These are phyloP conservation scores for Pseudorectes ferrugineus DNA, from an alignment of 2,113 vertebrate genomes.

Conservation along the genomic window DNA sequence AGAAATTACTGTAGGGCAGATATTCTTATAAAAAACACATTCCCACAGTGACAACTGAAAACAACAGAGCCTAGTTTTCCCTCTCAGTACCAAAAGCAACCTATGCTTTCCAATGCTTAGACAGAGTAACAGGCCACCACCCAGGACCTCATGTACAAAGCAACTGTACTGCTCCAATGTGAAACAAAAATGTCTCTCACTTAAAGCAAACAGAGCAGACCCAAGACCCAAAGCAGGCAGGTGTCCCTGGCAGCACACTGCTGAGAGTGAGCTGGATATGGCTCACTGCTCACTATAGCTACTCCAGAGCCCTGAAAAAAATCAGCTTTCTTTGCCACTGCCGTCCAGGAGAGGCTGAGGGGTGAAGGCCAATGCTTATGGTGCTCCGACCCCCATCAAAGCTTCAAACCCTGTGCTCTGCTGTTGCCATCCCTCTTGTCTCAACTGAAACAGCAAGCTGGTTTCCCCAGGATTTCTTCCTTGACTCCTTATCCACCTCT, in stretches of 20 bases:
- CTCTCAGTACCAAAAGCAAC: not conserved
- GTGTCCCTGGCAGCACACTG: not conserved
- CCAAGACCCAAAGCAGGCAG: not conserved
- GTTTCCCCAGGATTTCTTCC: not conserved
- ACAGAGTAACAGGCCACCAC: not conserved
- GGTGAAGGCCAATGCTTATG: not conserved
- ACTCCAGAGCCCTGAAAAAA: not conserved
- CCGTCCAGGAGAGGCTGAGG: not conserved
- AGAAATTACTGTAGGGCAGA: not conserved
- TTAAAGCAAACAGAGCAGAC: not conserved
- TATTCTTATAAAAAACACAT: not conserved
- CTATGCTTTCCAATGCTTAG: not conserved
- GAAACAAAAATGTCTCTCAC: not conserved
- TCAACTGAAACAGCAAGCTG: not conserved
- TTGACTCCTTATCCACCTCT: not conserved
- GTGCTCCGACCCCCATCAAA: not conserved
- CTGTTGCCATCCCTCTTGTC: not conserved
- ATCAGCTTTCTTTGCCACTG: not conserved
- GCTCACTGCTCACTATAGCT: not conserved
- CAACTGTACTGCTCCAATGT: not conserved
- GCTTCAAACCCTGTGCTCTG: not conserved
- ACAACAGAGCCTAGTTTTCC: not conserved
- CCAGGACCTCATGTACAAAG: not conserved
- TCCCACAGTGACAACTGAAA: not conserved
- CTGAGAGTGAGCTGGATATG: not conserved